Evolutionary conservation across 2,888 invertebrate genomes (phyloP).

Genomic region (Mythimna loreyi): DNA sequence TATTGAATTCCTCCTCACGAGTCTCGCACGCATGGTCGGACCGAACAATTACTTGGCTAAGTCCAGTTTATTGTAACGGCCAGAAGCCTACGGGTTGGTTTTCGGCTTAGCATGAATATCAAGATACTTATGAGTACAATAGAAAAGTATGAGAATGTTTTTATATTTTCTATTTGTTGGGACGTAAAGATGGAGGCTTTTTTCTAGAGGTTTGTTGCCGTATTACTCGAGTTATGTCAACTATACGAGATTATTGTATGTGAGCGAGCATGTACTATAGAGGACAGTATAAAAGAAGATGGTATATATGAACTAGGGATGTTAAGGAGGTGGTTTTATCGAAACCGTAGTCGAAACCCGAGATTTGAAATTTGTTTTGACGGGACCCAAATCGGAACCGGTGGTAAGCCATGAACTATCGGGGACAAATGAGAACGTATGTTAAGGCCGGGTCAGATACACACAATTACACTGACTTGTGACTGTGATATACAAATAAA

Average conservation of each 20-base stretch:
- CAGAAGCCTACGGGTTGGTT: constrained; percentile 30
- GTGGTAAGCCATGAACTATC: too few relatives aligned
- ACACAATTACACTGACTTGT: too few relatives aligned
- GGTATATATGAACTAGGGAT: too few relatives aligned
- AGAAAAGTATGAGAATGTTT: constrained; percentile 9
- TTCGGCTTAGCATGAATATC: constrained; percentile 21
- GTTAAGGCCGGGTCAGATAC: too few relatives aligned
- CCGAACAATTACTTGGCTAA: constrained; percentile 44
- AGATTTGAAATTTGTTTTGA: too few relatives aligned
- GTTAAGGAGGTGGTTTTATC: too few relatives aligned
- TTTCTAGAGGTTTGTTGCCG: background rate
- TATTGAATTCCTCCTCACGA: constrained; percentile 42
- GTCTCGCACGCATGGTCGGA: constrained; percentile 43
- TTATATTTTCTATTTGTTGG: constrained; percentile 27
- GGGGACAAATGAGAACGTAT: too few relatives aligned
- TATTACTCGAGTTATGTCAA: background rate
- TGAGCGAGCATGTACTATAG: too few relatives aligned
- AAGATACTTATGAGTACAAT: constrained; percentile 34
- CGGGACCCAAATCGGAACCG: too few relatives aligned
- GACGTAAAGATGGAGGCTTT: background rate
- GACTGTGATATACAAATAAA: too few relatives aligned
- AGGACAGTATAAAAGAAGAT: too few relatives aligned
- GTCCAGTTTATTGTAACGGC: constrained; percentile 34
- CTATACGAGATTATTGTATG: background rate
- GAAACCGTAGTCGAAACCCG: too few relatives aligned